Percentiles rank a stretch among this genome's conserved stretches.
phyloP scores from a whole-genome alignment of 2,113 vertebrate species.

The Nettapus auritus region DNA sequence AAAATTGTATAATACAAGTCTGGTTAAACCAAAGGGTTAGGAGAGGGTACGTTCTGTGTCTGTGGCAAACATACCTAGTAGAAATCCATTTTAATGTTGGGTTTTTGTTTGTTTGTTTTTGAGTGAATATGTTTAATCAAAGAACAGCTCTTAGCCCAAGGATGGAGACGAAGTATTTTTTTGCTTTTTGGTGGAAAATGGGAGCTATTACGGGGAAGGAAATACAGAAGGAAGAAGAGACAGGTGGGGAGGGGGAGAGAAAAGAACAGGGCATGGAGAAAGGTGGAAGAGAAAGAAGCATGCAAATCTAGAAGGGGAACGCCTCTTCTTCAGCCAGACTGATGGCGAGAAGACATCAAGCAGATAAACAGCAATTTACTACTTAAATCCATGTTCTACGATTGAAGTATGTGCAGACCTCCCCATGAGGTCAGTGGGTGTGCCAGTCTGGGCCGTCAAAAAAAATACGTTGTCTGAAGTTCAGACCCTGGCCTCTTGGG shows the following conservation, averaged over 20 bases:
- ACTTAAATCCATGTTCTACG: constrained; percentile 1
- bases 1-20: neutral
- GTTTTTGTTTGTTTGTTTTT: neutral
- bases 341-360: neutral
- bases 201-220: neutral
- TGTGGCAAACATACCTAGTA: neutral
- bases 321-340: neutral
- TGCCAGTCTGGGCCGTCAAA: constrained; percentile 51
- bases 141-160: neutral
- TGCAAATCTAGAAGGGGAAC: neutral
- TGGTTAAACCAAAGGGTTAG: neutral
- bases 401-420: constrained; percentile 42
- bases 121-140: neutral
- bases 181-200: neutral
- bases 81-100: neutral
- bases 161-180: neutral
- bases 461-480: neutral
- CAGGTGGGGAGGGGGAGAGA: neutral
- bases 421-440: constrained; percentile 66
- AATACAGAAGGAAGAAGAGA: neutral
- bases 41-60: neutral
- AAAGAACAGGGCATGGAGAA: neutral
- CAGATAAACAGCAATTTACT: constrained; percentile 33
- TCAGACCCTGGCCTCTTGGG: neutral
- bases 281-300: rapidly evolving